These are phyloP conservation scores for Epizoanthus rinbou DNA, from an alignment of 92 coral and sea anemone species.

Conservation along the genomic window DNA sequence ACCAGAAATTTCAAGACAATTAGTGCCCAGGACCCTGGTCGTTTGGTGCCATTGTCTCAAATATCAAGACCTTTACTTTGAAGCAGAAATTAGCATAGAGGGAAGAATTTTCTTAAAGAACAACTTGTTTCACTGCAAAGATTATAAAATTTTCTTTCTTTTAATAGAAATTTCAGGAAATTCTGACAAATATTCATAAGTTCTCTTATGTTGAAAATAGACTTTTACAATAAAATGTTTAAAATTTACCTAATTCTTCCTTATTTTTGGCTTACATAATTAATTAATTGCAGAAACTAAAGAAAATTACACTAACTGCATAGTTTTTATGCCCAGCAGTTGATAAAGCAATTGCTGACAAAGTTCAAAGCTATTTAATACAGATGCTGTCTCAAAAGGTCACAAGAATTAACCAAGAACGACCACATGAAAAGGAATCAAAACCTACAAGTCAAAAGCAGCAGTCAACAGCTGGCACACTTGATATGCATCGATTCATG, in stretches of 20 bases:
- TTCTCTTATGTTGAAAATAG: background rate
- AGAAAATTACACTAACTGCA: background rate
- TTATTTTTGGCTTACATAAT: background rate
- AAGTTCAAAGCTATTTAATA: background rate
- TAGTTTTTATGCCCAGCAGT: constrained; percentile 11
- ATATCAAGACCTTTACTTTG: constrained; percentile 2
- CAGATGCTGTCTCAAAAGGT: constrained; percentile 6
- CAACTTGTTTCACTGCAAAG: background rate
- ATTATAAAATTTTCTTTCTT: background rate
- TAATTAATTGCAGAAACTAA: too few species aligned
- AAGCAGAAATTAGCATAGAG: background rate
- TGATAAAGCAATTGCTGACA: background rate
- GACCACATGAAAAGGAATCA: background rate
- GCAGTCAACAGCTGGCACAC: background rate
- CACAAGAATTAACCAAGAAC: background rate
- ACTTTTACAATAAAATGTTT: background rate
- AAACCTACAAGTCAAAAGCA: background rate
- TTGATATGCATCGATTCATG: background rate
- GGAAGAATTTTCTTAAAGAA: background rate
- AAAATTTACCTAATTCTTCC: background rate
- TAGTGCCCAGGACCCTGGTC: constrained; percentile 7
- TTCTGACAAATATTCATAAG: background rate
- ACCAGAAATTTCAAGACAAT: background rate
- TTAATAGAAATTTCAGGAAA: background rate
- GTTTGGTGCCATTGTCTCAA: background rate